Evolutionary conservation across 2,797 vertebrate species (phyloP).

Genomic region (Myiothlypis coronata): DNA sequence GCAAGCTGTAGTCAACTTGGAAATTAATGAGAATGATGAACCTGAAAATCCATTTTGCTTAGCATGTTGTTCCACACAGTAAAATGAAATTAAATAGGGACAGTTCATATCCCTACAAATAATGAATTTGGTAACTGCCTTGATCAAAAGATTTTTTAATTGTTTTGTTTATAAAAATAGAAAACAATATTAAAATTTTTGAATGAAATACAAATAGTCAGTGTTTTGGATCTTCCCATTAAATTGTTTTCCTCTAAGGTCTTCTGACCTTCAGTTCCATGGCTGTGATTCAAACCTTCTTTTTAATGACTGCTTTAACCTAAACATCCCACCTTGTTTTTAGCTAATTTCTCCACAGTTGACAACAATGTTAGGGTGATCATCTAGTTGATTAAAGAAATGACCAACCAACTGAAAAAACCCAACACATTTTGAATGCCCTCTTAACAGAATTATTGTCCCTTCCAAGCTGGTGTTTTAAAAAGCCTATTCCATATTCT

Average conservation of each 20-base stretch:
- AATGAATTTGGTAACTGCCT: neutral
- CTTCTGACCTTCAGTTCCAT: neutral
- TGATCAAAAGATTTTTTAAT: neutral
- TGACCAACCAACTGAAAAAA: accelerated
- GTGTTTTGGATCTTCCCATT: neutral
- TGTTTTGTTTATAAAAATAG: neutral
- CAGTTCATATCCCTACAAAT: neutral
- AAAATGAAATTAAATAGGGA: neutral
- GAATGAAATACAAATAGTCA: neutral
- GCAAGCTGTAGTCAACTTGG: neutral
- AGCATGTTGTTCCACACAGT: neutral
- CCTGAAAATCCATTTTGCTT: neutral
- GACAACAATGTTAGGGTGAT: neutral
- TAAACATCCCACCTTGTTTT: neutral
- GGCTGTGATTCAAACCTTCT: neutral
- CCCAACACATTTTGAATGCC: neutral
- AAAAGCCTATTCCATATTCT: neutral
- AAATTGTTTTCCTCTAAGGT: neutral
- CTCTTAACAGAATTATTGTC: neutral
- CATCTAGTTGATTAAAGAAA: neutral
- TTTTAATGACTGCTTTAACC: neutral
- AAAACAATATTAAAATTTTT: neutral
- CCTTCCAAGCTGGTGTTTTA: neutral
- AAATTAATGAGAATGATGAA: neutral
- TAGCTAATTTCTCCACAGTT: neutral